phyloP scores from a whole-genome alignment of 2,113 vertebrate genomes.

The Corythornis cristatus region DNA sequence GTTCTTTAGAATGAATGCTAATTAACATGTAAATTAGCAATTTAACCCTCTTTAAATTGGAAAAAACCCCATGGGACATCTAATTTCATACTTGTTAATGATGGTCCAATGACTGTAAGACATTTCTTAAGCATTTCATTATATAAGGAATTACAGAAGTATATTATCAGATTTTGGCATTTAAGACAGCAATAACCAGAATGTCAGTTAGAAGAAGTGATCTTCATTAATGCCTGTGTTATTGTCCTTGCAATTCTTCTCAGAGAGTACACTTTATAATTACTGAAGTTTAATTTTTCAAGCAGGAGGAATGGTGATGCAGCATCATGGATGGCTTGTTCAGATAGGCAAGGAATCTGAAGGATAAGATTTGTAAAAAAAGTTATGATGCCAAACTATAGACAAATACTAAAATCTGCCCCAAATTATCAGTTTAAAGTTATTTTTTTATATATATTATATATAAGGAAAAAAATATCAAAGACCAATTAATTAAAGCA shows the following conservation, averaged over 20 bases:
- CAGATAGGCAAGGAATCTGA: background rate
- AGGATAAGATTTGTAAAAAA: background rate
- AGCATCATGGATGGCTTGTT: background rate
- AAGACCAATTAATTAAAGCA: background rate
- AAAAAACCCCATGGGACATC: conserved; percentile 17
- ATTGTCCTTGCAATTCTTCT: conserved; percentile 33
- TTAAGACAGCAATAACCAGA: conserved; percentile 32
- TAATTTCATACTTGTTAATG: conserved; percentile 73
- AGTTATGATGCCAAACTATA: accelerated
- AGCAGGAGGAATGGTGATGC: background rate
- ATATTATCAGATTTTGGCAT: conserved; percentile 51
- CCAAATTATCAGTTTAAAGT: background rate
- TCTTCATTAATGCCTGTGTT: conserved; percentile 12
- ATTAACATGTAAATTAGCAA: conserved; percentile 75
- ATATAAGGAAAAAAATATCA: background rate
- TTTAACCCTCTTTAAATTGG: conserved; percentile 65
- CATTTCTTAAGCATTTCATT: conserved; percentile 68
- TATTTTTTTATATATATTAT: background rate
- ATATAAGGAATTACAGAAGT: conserved; percentile 42
- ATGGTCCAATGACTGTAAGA: conserved; percentile 27
- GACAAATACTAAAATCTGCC: background rate
- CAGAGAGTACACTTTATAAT: conserved; percentile 36
- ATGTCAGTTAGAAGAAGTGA: background rate
- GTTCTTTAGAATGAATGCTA: conserved; percentile 61
- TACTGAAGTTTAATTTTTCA: conserved; percentile 14